Evolutionary conservation across 2,113 vertebrate genomes (phyloP).

Genomic region (Cyanoderma ruficeps): DNA sequence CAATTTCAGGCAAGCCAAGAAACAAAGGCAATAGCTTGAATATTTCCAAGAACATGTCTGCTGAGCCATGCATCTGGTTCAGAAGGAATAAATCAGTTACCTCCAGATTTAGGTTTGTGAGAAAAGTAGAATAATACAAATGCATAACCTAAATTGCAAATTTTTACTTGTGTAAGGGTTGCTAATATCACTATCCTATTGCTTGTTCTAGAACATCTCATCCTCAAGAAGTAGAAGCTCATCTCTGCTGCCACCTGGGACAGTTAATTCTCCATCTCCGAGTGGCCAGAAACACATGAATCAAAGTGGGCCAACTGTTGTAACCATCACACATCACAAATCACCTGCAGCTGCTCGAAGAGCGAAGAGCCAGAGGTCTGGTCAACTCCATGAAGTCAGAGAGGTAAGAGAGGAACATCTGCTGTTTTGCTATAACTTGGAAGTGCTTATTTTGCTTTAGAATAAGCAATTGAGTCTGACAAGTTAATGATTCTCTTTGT

Average conservation of each 20-base stretch:
- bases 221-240: conserved; percentile 87
- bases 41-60: neutral
- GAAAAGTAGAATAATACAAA: neutral
- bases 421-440: neutral
- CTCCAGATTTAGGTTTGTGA: neutral
- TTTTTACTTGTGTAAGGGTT: neutral
- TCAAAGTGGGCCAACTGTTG: conserved; percentile 81
- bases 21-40: neutral
- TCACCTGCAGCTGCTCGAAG: conserved; percentile 90
- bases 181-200: neutral
- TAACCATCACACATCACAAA: conserved; percentile 95
- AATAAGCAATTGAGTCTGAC: neutral
- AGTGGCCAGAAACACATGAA: conserved; percentile 82
- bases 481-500: neutral
- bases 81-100: neutral
- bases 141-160: neutral
- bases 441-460: neutral
- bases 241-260: conserved; percentile 87
- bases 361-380: conserved; percentile 82
- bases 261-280: conserved; percentile 83
- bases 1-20: neutral
- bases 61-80: neutral
- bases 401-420: conserved; percentile 81
- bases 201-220: conserved; percentile 81
- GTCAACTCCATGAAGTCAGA: conserved; percentile 90